phyloP scores from a whole-genome alignment of 2,888 invertebrate species.

The Hirtodrosophila histrioides region DNA sequence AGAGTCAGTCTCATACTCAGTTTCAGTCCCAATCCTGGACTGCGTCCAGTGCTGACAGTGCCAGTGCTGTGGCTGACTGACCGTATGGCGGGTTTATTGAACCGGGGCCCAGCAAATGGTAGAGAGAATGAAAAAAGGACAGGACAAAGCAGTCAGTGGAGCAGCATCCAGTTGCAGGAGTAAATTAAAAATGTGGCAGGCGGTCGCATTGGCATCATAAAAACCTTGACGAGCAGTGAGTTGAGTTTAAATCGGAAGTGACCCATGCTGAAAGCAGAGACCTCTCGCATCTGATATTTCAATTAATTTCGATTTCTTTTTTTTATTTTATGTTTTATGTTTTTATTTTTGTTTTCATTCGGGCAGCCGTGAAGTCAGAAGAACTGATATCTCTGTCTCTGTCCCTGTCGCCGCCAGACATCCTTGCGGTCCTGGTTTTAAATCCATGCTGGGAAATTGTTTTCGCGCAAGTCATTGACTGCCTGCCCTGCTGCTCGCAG shows the following conservation, averaged over 20 bases:
- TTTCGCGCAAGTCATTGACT: slow-evolving; percentile 55
- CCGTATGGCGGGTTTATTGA: slow-evolving; percentile 66
- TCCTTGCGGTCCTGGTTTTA: slow-evolving; percentile 23
- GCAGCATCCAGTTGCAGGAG: slow-evolving; percentile 46
- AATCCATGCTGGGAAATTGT: slow-evolving; percentile 55
- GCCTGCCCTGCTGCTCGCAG: slow-evolving; percentile 7
- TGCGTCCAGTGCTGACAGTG: slow-evolving; percentile 14
- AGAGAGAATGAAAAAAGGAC: neutral
- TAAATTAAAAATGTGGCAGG: slow-evolving; percentile 73
- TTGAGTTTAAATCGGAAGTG: slow-evolving; percentile 19
- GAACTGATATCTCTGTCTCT: neutral
- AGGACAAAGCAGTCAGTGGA: slow-evolving; percentile 40
- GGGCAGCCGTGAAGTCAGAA: neutral
- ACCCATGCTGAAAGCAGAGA: slow-evolving; percentile 11
- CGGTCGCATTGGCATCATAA: slow-evolving; percentile 63
- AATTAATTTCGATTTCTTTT: slow-evolving; percentile 67
- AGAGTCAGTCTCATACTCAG: slow-evolving; percentile 11
- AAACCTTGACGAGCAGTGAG: slow-evolving; percentile 48
- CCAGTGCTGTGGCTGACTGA: slow-evolving; percentile 34
- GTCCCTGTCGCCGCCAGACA: slow-evolving; percentile 35
- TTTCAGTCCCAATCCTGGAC: slow-evolving; percentile 20
- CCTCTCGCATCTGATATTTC: slow-evolving; percentile 63
- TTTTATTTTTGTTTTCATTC: slow-evolving; percentile 1
- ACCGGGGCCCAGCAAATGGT: slow-evolving; percentile 35
- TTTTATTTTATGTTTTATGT: slow-evolving; percentile 9